Percentiles rank a stretch among this genome's conserved stretches.
Evolutionary conservation across 1,140 invertebrate genomes (phyloP).

Genomic region (Calephelis virginiensis): DNA sequence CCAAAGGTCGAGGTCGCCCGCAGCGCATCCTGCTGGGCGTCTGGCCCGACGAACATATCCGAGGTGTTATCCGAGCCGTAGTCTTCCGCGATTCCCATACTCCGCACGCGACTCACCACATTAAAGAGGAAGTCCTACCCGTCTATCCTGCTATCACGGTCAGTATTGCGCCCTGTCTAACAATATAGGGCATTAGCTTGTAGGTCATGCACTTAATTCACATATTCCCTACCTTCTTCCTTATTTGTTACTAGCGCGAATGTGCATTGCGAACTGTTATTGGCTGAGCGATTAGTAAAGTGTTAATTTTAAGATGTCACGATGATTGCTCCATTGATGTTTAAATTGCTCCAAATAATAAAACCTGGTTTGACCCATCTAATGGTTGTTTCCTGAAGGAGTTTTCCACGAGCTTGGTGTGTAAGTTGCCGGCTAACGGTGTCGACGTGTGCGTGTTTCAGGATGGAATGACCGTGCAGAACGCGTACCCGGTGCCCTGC

Average conservation of each 20-base stretch:
- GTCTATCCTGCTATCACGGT: conserved; percentile 72
- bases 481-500: conserved; percentile 68
- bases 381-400: background rate
- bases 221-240: conserved; percentile 22
- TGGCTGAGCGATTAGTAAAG: conserved; percentile 33
- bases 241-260: conserved; percentile 41
- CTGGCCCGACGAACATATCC: conserved; percentile 95
- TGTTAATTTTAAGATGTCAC: conserved; percentile 27
- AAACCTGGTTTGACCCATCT: background rate
- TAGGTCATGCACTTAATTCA: conserved; percentile 28
- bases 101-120: conserved; percentile 80
- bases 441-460: conserved; percentile 35
- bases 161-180: conserved; percentile 49
- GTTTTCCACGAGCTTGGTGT: background rate
- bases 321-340: background rate
- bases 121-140: conserved; percentile 68
- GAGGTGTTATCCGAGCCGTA: conserved; percentile 92
- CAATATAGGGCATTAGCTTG: conserved; percentile 21
- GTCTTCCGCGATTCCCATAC: conserved; percentile 91
- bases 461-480: conserved; percentile 60
- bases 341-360: background rate
- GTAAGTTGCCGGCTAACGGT: conserved; percentile 19
- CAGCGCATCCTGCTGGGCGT: conserved; percentile 93
- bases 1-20: conserved; percentile 92
- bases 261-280: conserved; percentile 44